Evolutionary conservation across 2,888 invertebrate species (phyloP), one percentile per base, ranked within the genome.

Genomic region (Ornithoptera priamus): DNA sequence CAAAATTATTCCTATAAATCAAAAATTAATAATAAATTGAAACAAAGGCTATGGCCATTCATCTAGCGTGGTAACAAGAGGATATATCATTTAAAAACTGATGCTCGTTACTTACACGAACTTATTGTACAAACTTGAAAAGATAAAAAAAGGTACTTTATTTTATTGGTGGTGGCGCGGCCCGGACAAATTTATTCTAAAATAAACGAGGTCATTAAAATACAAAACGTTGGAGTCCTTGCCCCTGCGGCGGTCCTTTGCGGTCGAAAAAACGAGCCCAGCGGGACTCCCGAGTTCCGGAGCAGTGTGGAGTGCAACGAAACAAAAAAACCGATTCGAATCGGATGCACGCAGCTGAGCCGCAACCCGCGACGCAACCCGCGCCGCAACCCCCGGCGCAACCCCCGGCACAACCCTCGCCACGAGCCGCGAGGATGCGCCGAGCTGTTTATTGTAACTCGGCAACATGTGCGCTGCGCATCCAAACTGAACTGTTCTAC

Each of bases 371-470:
- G 30, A 2, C 0, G 22, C 22, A 22, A 22, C 22, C 22, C 1
- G 0, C 22, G 30, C 4, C 30, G 30, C 30, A 30, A 30, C 30
- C 30, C 30, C 30, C 22, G 22, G 22, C 39, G 65, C 76, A 30
- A 30, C 30, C 30, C 30, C 30, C 30, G 30, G 4, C 0, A 1
- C 22, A 22, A 22, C 22, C 22, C 22, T 22, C 22, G 22, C 22
- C 22, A 1, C 78, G 79, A 75, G 63, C 73, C 70, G 70, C 62
- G 60, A 66, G 66, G 75, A 79, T 76, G 80, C 81, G 81, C 78
- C 73, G 81, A 78, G 81, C 80, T 86, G 87, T 86, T 87, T 86
- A 85, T 85, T 78, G 80, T 82, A 80, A 75, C 75, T 75, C 72
- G 73, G 42, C 68, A 78, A 80, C 78, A 76, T 77, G 77, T 69